These are phyloP conservation scores for Novumbra hubbsi DNA, from an alignment of 2,797 vertebrate genomes.

Conservation along the genomic window DNA sequence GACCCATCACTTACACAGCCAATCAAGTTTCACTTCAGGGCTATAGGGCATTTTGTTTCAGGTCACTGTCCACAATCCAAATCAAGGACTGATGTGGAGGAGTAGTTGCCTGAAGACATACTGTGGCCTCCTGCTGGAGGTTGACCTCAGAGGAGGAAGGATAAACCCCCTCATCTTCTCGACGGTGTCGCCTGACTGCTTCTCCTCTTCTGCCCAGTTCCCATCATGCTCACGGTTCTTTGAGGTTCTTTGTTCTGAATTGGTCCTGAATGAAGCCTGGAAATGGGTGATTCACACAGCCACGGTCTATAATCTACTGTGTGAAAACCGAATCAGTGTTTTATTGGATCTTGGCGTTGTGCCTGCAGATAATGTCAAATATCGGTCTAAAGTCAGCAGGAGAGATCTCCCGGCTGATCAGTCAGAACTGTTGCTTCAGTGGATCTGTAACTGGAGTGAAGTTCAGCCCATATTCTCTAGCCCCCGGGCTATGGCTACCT, in stretches of 20 bases:
- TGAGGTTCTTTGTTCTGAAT: neutral
- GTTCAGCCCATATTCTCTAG: constrained; percentile 53
- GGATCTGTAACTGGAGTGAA: constrained; percentile 54
- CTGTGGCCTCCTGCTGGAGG: neutral
- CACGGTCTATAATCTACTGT: too few relatives aligned
- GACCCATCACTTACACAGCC: constrained; percentile 58
- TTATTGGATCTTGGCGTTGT: too few relatives aligned
- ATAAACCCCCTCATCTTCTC: neutral
- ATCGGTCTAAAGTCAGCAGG: neutral
- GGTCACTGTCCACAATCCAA: constrained; percentile 47
- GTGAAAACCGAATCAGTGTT: neutral
- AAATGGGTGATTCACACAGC: neutral
- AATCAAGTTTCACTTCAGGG: constrained; percentile 69
- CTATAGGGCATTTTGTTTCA: constrained; percentile 53
- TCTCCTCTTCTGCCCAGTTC: neutral
- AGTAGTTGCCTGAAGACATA: too few relatives aligned
- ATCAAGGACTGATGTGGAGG: constrained; percentile 53
- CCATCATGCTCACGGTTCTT: neutral
- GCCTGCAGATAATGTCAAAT: constrained; percentile 15
- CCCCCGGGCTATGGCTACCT: constrained; percentile 71
- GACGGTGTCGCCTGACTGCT: neutral
- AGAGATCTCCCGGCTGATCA: constrained; percentile 37
- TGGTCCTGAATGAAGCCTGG: neutral
- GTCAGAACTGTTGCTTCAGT: constrained; percentile 50
- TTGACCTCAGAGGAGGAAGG: constrained; percentile 55